Percentiles rank a stretch among this genome's conserved stretches.
These are phyloP conservation scores for Salvelinus alpinus DNA, from an alignment of 2,113 vertebrate species.

Conservation along the genomic window DNA sequence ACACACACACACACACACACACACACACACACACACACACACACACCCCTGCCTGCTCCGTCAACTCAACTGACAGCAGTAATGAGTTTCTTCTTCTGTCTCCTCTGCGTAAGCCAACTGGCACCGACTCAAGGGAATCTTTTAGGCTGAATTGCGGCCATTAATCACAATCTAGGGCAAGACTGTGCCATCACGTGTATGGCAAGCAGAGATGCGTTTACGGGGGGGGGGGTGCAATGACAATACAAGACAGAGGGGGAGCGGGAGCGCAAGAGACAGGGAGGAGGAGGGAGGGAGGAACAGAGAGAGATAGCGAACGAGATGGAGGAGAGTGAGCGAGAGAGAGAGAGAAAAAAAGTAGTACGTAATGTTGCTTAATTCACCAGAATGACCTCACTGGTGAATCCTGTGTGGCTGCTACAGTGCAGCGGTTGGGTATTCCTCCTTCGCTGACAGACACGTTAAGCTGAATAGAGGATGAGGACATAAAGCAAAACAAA, in stretches of 20 bases:
- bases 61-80: conserved; percentile 78
- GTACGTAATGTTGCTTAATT: not conserved
- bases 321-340: not conserved
- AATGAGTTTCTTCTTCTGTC: conserved; percentile 76
- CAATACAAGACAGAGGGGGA: conserved; percentile 33
- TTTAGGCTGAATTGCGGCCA: conserved; percentile 82
- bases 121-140: conserved; percentile 83
- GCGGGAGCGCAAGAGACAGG: not conserved
- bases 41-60: conserved; percentile 60
- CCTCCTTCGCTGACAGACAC: not conserved
- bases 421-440: not conserved
- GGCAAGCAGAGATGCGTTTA: conserved; percentile 60
- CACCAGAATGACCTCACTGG: not conserved
- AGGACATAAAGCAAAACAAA: conserved; percentile 35
- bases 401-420: not conserved
- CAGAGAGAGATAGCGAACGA: conserved; percentile 2
- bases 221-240: conserved; percentile 21
- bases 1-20: conserved; percentile 36
- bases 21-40: conserved; percentile 37
- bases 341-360: not conserved
- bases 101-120: conserved; percentile 78
- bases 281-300: conserved; percentile 18
- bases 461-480: conserved; percentile 35
- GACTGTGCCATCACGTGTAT: conserved; percentile 70
- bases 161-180: conserved; percentile 86